Conservation (phyloP, 2,797 vertebrate genomes). For the Sternotherus odoratus region DNA sequence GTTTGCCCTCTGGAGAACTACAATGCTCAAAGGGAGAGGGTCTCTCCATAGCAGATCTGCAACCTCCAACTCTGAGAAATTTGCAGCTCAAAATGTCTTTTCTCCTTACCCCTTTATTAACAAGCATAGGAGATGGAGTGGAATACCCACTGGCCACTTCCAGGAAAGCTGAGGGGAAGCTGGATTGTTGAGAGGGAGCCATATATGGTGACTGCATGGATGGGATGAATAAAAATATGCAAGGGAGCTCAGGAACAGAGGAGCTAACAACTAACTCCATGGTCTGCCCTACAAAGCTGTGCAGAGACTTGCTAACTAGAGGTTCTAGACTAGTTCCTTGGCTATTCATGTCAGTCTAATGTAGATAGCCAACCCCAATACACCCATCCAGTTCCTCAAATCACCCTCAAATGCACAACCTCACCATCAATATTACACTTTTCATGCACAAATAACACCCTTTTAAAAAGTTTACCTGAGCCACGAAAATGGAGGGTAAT, state of each 20-base stretch:
- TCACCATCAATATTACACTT: background rate
- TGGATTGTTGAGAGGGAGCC: background rate
- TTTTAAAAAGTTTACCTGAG: background rate
- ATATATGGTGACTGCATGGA: slow-evolving; percentile 7
- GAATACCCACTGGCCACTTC: background rate
- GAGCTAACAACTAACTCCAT: background rate
- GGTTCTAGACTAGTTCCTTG: background rate
- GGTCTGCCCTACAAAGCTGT: background rate
- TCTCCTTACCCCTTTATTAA: background rate
- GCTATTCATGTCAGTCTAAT: background rate
- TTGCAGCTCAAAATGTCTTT: background rate
- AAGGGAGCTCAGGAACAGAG: background rate
- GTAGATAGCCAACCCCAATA: background rate
- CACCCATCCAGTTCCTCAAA: background rate
- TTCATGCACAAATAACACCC: background rate
- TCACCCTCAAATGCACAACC: background rate
- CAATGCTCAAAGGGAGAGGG: slow-evolving; percentile 38
- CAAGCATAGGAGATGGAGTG: background rate
- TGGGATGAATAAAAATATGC: background rate
- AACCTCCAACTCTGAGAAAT: background rate
- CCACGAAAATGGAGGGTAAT: background rate
- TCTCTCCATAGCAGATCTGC: background rate
- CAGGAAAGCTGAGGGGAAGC: background rate
- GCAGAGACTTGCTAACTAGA: background rate
- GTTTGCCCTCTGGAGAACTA: slow-evolving; percentile 25